These are phyloP conservation scores for Recurvirostra avosetta DNA, from an alignment of 2,113 vertebrate species.

Conservation along the genomic window DNA sequence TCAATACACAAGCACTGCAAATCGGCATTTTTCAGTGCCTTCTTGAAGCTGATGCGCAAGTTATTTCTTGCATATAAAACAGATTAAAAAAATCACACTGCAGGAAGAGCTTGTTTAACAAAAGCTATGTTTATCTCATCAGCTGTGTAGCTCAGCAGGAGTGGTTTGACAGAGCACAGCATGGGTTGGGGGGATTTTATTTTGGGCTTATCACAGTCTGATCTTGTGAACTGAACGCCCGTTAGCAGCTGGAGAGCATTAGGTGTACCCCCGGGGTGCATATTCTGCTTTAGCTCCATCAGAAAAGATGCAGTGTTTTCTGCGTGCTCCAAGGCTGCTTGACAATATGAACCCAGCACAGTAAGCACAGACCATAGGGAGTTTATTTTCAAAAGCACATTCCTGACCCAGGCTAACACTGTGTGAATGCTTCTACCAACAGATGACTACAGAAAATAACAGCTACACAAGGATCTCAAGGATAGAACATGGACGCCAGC, in stretches of 20 bases:
- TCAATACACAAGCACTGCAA: background rate
- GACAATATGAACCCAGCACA: background rate
- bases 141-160: constrained; percentile 22
- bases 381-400: background rate
- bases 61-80: constrained; percentile 43
- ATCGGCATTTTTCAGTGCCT: background rate
- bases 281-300: background rate
- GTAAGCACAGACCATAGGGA: background rate
- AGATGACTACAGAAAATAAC: background rate
- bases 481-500: background rate
- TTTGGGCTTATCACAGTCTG: background rate
- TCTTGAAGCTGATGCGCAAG: constrained; percentile 1
- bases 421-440: background rate
- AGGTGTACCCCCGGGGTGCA: background rate
- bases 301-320: background rate
- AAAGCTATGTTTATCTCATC: constrained; percentile 51
- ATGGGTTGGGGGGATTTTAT: background rate
- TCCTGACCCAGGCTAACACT: background rate
- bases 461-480: background rate
- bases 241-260: background rate
- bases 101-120: constrained; percentile 28
- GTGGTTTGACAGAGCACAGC: constrained; percentile 4
- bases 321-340: background rate
- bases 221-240: background rate
- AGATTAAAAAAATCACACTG: background rate